Base-by-base conservation (phyloP, 2,797 vertebrate species). In the Brachyrhaphis roseni region DNA sequence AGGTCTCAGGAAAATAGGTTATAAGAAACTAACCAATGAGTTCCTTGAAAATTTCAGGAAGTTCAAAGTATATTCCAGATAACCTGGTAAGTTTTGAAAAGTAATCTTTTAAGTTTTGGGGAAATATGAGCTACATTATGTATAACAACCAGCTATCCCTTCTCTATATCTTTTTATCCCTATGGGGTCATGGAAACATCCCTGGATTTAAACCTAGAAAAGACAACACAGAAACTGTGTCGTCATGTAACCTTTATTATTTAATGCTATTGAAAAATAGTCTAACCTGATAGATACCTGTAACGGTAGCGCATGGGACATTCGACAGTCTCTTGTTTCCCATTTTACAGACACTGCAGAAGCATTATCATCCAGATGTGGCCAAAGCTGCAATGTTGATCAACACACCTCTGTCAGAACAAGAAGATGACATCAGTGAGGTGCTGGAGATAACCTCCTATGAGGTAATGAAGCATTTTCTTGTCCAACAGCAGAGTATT, bases 351-450 rank as follows among this genome's bases (percentile, higher is more conserved):
- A 93, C 96, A 0, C 94, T 99, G 41, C 98, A 99, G 94, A 97
- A 82, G 46, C 98, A 99, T 91, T 98, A 97, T 87, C 96, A 99
- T 85, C 98, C 98, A 1, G 97, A 97, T 75, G 98, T 99, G 86
- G 95, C 96, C 84, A 97, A 92, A 89, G 95, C 96, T 12, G 98
- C 98, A 26, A 83, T 94, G 77, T 23, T 88, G 18, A 96, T 99
- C 87, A 98, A 95, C 89, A 94, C 95, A 10, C 91, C 94, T 0
- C 91, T 99, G 36, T 91, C 96, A 0, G 84, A 91, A 57, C 85
- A 94, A 0, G 98, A 99, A 83, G 96, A 95, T 4, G 97, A 98
- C 90, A 89, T 99, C 12, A 94, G 92, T 0, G 93, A 95, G 0
- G 86, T 97, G 26, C 89, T 99, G 83, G 98, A 98, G 86, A 91